Evolutionary conservation across 2,113 vertebrate species (phyloP), one percentile per base, ranked within the genome.

Genomic region (Cranoglanis bouderius): DNA sequence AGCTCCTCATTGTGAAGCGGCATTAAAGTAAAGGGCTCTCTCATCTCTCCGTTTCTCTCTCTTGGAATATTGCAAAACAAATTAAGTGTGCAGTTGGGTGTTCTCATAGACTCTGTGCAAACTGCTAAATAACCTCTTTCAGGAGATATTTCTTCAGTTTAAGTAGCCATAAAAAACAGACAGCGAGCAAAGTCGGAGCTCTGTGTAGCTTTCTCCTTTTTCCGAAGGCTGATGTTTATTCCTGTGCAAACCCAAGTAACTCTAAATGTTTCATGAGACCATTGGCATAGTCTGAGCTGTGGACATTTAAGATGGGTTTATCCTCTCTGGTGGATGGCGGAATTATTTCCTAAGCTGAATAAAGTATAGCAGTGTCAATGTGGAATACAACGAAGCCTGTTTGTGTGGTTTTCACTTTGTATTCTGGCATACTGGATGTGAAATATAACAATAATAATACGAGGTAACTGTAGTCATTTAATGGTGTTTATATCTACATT

Each of bases 241-340:
- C 87, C 67, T 84, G 65, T 51, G 81, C 67, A 61, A 88, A 77
- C 51, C 40, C 38, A 84, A 84, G 70, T 61, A 88, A 72, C 87
- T 74, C 70, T 88, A 51, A 84, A 84, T 88, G 87, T 84, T 88
- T 84, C 67, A 88, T 84, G 87, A 88, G 87, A 61, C 81, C 67
- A 51, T 51, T 84, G 74, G 81, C 80, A 74, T 49, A 57, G 65
- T 61, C n/a, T 18, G 53, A 43, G 67, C 53, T 14, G 65, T 55
- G 53, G 87, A 84, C 67, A 84, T 88, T 88, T 84, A 88, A 59
- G 81, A 88, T 70, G 65, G 65, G 65, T 84, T 75, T 88, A 63
- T 84, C 40, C 81, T 35, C 67, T 32, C 59, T 75, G 87, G 57
- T 32, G 63, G 59, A 75, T 7, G n/a, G 26, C 18, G 78, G 26